Base-by-base conservation (phyloP, 2,888 invertebrate species). In the Protula sp. region DNA sequence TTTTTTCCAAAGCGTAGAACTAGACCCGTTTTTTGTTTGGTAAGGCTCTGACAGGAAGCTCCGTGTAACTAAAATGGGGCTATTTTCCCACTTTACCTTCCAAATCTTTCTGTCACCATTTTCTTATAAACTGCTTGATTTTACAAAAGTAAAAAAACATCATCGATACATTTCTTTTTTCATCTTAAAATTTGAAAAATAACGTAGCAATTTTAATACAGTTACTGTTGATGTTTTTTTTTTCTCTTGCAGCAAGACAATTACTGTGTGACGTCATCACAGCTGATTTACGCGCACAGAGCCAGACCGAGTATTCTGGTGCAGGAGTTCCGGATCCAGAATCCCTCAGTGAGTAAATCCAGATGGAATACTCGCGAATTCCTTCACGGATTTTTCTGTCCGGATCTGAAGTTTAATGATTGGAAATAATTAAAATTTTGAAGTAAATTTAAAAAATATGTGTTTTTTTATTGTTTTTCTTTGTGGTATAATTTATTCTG, bases 251-350 rank as follows among this genome's bases (percentile, higher is more conserved):
- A 47, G n/a, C 48, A 65, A 58, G 64, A 56, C n/a, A 38, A 50
- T 27, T 26, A 31, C 2, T 78, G 77, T 69, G 61, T 75, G 1
- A 67, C 63, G 24, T 69, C 72, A 9, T 70, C 69, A 27, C 73
- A 70, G 9, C 67, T 70, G 61, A 28, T 75, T 22, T 92, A 89
- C 77, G 90, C 91, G 4, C 92, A 92, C 78, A 85, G 92, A 70
- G 87, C 87, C 4, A 85, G 89, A 59, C 90, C 92, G 2, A 87
- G 88, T 31, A 82, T 92, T 57, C 85, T 92, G 70, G 87, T 92
- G 38, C 92, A 93, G 80, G 89, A 91, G 75, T 86, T 92, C 58
- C 86, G 86, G 74, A 83, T 92, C 1, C 86, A 86, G 30, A 92
- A 92, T 77, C 90, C 90, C 0, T 85, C 87, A 19, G 81, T 67